Base-by-base conservation (phyloP, 1,140 invertebrate species). In the Anadara kagoshimensis region DNA sequence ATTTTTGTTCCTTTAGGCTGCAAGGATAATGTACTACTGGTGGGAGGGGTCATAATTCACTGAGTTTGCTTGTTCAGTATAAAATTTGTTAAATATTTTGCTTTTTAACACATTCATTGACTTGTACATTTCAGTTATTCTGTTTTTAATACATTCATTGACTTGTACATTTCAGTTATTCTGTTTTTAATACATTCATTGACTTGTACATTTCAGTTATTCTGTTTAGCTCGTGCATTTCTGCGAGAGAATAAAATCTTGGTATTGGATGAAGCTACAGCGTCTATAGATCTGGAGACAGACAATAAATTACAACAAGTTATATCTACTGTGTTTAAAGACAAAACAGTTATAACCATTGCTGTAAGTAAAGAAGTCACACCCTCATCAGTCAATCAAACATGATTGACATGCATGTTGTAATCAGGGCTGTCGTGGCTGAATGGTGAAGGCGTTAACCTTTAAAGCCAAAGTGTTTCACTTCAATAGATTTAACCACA, bases 231-330 rank as follows among this genome's bases (percentile, higher is more conserved):
- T 7, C 84, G 91, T 69, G 92, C 91, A 18, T 83, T 92, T 45
- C 82, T 92, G 5, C 83, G 90, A 63, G 86, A 90, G 59, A 89
- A 94, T 85, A 93, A 93, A 90, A 93, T 98, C 57, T 91, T 98
- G 20, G 92, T 98, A 68, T 91, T 98, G 57, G 90, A 91, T 81
- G 90, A 91, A 76, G 90, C 89, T 4, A 91, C 90, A 45, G 89
- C 90, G 14, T 87, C 88, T n/a, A 87, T 91, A 58, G 90, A 91
- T 64, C 69, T 86, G 61, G 72, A 85, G 63, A 91, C 90, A 3
- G 90, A 91, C 63, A 82, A 80, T n/a, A 83, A 90, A 26, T 87
- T 91, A 51, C 90, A 91, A 78, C 66, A 83, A 18, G 89, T 89
- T 12, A 88, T 90, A 45, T 79, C 83, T 43, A 78, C 75, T n/a